Evolutionary conservation across 1,140 invertebrate genomes (phyloP), one percentile per base, ranked within the genome.

Genomic region (Cheumatopsyche charites): DNA sequence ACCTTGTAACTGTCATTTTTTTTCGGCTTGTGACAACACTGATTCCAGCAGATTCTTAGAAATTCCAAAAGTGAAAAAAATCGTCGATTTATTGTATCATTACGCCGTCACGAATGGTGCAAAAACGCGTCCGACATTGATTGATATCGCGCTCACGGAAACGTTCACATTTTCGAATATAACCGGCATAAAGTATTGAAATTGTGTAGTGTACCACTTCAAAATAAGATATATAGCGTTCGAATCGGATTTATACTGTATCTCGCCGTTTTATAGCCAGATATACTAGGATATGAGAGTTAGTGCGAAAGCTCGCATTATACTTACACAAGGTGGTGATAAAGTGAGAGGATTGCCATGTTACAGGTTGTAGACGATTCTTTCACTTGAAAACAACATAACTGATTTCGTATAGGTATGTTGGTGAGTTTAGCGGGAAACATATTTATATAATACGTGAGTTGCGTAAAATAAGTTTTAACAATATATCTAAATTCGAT

Each of bases 351-450:
- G 19, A 13, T 15, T 49, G 29, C 65, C 43, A 21, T 67, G 47
- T 25, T 52, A 67, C 65, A 67, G 65, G 65, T 67, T 65, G 29
- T 45, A 65, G 29, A 42, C 17, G 62, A 45, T 65, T 65, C 29
- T 65, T 45, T 47, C 47, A 52, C 47, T 52, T 19, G 21, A 25
- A 36, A 36, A 9, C 3, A 36, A 36, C 9, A 3, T 3, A 36
- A 36, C 9, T 36, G 29, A 36, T 36, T 36, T 36, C n/a, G n/a
- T 36, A 36, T 36, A 9, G 9, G 29, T 63, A 63, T 15, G 6
- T n/a, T n/a, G n/a, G n/a, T n/a, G n/a, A n/a, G n/a, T n/a, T n/a
- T n/a, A n/a, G n/a, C n/a, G n/a, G n/a, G n/a, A n/a, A n/a, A n/a
- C n/a, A n/a, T n/a, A n/a, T n/a, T n/a, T n/a, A n/a, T n/a, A n/a